Percentiles rank a stretch among this genome's conserved stretches.
phyloP scores from a whole-genome alignment of 1,140 invertebrate genomes.

The Ostrea denselamellosa region DNA sequence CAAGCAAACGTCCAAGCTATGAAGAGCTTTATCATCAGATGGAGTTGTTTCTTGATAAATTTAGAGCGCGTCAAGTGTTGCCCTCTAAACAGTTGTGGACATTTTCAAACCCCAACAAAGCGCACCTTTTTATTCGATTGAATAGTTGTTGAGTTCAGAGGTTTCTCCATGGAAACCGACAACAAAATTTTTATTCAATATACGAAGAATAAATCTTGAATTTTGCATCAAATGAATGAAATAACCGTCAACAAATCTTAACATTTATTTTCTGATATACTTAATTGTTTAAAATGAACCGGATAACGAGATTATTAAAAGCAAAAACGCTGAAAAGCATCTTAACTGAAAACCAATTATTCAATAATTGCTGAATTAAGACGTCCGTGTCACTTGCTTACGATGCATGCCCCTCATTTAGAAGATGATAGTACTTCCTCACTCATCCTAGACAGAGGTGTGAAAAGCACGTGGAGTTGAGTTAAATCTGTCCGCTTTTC shows the following conservation, averaged over 20 bases:
- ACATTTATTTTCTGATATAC: neutral
- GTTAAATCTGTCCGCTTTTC: slow-evolving; percentile 37
- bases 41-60: slow-evolving; percentile 16
- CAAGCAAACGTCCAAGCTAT: slow-evolving; percentile 3
- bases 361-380: neutral
- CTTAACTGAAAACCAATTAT: neutral
- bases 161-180: slow-evolving; percentile 21
- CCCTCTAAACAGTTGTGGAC: neutral
- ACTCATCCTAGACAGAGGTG: slow-evolving; percentile 18
- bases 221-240: neutral
- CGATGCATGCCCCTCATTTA: neutral
- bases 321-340: neutral
- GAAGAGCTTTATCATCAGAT: neutral
- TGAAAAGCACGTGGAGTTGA: slow-evolving; percentile 32
- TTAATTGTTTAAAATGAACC: neutral
- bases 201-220: neutral
- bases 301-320: neutral
- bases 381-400: neutral
- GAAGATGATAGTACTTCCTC: neutral
- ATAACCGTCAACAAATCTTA: neutral
- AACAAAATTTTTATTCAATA: neutral
- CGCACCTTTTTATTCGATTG: neutral
- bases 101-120: slow-evolving; percentile 4
- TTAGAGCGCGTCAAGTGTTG: neutral
- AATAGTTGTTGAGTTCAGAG: neutral